Evolutionary conservation across 2,113 vertebrate species (phyloP).

Genomic region (Uria lomvia): DNA sequence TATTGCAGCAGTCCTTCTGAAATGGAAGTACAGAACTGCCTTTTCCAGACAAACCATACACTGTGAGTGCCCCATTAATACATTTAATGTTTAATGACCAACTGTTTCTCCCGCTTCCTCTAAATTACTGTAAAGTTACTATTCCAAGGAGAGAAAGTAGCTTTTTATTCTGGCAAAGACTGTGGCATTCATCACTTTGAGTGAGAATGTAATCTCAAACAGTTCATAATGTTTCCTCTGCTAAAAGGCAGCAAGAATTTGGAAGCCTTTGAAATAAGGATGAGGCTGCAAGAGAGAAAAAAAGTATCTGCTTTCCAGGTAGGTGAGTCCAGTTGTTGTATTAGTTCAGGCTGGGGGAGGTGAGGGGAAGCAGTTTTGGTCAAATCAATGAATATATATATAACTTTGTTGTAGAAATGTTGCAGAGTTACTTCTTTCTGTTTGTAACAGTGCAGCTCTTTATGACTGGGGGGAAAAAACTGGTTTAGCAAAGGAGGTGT

Average conservation of each 20-base stretch:
- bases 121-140: slow-evolving; percentile 53
- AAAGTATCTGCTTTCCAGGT: neutral
- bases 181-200: slow-evolving; percentile 28
- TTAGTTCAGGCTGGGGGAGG: neutral
- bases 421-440: neutral
- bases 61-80: slow-evolving; percentile 39
- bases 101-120: slow-evolving; percentile 44
- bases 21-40: slow-evolving; percentile 7
- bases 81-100: slow-evolving; percentile 43
- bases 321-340: neutral
- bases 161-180: slow-evolving; percentile 49
- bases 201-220: slow-evolving; percentile 26
- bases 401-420: neutral
- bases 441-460: neutral
- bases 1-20: slow-evolving; percentile 14
- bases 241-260: neutral
- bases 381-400: neutral
- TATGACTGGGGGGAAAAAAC: neutral
- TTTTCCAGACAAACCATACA: slow-evolving; percentile 20
- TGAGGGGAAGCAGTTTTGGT: neutral
- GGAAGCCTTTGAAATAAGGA: slow-evolving; percentile 5
- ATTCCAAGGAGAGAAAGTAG: slow-evolving; percentile 49
- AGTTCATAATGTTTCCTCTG: slow-evolving; percentile 33
- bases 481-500: slow-evolving; percentile 4
- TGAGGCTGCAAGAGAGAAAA: neutral